Conservation (phyloP, 2,113 vertebrate species). For the Aplodontia rufa region DNA sequence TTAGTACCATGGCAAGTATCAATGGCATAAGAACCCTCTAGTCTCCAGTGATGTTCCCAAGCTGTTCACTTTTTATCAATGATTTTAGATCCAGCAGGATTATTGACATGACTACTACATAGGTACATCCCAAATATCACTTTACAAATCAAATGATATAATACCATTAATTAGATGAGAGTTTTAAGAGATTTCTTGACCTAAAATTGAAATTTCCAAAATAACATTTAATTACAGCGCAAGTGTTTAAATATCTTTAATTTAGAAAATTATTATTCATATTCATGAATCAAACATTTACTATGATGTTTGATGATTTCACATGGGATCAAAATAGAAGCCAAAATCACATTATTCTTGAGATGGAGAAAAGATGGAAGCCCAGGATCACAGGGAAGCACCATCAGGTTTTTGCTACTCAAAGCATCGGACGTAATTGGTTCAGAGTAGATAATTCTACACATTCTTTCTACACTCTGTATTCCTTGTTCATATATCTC, state of each 20-base stretch:
- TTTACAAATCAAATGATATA: constrained; percentile 1
- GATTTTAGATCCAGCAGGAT: background rate
- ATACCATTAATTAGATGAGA: background rate
- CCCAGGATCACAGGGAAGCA: background rate
- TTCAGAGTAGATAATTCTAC: background rate
- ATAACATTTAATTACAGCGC: background rate
- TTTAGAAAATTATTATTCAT: background rate
- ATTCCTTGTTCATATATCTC: background rate
- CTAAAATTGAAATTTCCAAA: constrained; percentile 27
- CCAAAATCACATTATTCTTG: background rate
- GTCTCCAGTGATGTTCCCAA: background rate
- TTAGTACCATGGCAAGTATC: constrained; percentile 41
- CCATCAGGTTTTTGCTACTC: background rate
- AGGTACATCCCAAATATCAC: background rate
- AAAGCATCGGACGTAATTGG: background rate
- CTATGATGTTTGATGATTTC: background rate
- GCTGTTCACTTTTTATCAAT: background rate
- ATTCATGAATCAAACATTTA: constrained; percentile 20
- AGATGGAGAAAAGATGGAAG: background rate
- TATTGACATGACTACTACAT: background rate
- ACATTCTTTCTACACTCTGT: background rate
- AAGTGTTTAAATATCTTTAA: constrained; percentile 39
- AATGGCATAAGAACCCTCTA: background rate
- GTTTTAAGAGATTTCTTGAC: background rate
- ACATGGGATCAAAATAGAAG: background rate